Percentiles rank a stretch among this genome's conserved stretches.
phyloP scores from a whole-genome alignment of 2,797 vertebrate genomes.

The Anabacerthia variegaticeps region DNA sequence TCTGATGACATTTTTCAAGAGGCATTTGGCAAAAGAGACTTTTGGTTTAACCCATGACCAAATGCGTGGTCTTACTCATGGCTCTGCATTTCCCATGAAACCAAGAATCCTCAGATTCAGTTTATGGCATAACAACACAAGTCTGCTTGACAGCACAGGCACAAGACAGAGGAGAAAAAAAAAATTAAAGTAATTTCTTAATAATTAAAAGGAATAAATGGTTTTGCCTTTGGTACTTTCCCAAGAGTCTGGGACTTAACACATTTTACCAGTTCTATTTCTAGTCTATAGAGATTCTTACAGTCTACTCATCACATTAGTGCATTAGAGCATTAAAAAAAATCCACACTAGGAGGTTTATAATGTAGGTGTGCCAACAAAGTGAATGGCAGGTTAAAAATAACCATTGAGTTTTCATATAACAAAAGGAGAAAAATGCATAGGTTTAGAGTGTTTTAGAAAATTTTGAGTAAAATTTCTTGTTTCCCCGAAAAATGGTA shows the following conservation, averaged over 20 bases:
- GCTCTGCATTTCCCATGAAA: neutral
- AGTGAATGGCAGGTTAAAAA: neutral
- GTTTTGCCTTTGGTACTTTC: neutral
- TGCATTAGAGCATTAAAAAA: neutral
- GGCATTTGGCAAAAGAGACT: neutral
- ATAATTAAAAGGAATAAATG: neutral
- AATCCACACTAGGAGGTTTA: accelerated
- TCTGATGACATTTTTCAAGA: neutral
- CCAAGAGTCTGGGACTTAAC: neutral
- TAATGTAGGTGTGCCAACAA: neutral
- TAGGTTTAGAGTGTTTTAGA: neutral
- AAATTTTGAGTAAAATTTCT: neutral
- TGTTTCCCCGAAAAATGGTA: neutral
- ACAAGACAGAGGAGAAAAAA: neutral
- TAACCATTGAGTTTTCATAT: neutral
- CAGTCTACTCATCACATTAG: neutral
- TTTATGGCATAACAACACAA: neutral
- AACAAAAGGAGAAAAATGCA: neutral
- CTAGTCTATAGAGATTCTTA: neutral
- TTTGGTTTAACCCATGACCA: neutral
- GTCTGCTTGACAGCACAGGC: neutral
- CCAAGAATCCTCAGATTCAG: neutral
- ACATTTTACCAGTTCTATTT: neutral
- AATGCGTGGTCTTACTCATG: neutral
- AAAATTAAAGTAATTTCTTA: neutral